A percentile compares a stretch with the other conserved stretches of the same genome.
These are phyloP conservation scores for Hydrotaea diabolus DNA, from an alignment of 2,888 invertebrate species.

Conservation along the genomic window DNA sequence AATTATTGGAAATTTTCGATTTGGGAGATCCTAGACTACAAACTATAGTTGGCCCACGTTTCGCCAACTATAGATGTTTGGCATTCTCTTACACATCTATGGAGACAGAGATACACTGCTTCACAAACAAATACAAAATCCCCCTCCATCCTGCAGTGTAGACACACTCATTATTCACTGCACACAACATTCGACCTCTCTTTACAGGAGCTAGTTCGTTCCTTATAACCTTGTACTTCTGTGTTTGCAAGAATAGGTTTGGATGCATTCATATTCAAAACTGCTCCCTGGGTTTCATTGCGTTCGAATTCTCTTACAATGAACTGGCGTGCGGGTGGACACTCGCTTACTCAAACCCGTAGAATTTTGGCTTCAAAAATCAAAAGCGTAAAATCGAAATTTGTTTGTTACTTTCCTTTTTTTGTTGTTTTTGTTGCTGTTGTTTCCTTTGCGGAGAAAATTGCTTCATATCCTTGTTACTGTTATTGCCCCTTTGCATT, in stretches of 20 bases:
- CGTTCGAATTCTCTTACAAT: neutral
- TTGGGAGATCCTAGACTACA: too few species aligned
- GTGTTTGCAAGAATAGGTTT: neutral
- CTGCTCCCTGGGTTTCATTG: neutral
- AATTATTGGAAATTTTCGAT: too few species aligned
- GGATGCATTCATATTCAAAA: slow-evolving; percentile 33
- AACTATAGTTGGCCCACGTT: too few species aligned
- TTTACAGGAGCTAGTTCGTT: too few species aligned
- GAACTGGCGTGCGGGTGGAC: neutral
- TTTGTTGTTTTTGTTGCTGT: slow-evolving; percentile 19
- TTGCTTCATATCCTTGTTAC: slow-evolving; percentile 56
- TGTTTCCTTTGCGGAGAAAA: slow-evolving; percentile 54
- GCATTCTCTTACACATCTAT: neutral
- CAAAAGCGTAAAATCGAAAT: slow-evolving; percentile 63
- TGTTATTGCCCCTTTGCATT: slow-evolving; percentile 54
- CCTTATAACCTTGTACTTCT: neutral
- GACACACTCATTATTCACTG: slow-evolving; percentile 63
- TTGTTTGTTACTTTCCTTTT: slow-evolving; percentile 33
- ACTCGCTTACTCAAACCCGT: neutral
- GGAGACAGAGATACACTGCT: neutral
- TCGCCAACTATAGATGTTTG: too few species aligned
- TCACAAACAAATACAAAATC: slow-evolving; percentile 39
- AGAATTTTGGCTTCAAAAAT: slow-evolving; percentile 51
- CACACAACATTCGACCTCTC: slow-evolving; percentile 56
- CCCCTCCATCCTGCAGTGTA: slow-evolving; percentile 38